Conservation (phyloP, 2,113 vertebrate genomes). For the Climacteris rufus region DNA sequence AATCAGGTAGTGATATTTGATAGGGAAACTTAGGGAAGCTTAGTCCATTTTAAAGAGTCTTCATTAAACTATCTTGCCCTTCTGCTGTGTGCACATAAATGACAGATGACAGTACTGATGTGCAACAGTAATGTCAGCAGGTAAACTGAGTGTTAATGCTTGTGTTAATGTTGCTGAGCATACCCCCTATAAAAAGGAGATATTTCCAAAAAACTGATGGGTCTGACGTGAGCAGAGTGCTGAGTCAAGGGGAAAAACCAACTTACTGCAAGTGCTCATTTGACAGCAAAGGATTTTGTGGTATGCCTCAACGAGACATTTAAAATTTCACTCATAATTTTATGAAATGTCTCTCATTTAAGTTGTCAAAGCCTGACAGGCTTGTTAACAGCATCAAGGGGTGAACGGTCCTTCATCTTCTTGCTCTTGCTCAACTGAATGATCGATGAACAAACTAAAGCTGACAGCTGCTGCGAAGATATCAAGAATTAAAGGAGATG, state of each 20-base stretch:
- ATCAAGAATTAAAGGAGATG: constrained; percentile 20
- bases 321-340: constrained; percentile 50
- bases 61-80: background rate
- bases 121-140: background rate
- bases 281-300: constrained; percentile 36
- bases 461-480: constrained; percentile 19
- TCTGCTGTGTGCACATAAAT: background rate
- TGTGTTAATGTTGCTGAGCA: background rate
- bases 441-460: constrained; percentile 56
- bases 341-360: constrained; percentile 48
- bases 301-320: background rate
- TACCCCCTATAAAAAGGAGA: background rate
- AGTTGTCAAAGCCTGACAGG: constrained; percentile 51
- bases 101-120: background rate
- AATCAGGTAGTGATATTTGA: background rate
- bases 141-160: background rate
- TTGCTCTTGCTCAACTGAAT: constrained; percentile 44
- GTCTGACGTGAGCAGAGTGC: background rate
- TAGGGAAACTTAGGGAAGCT: background rate
- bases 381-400: constrained; percentile 52
- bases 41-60: background rate
- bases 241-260: background rate
- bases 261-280: background rate
- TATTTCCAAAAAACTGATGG: background rate
- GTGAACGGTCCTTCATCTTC: constrained; percentile 49